Evolutionary conservation across 2,888 invertebrate genomes (phyloP).

Genomic region (Ochropleura plecta): DNA sequence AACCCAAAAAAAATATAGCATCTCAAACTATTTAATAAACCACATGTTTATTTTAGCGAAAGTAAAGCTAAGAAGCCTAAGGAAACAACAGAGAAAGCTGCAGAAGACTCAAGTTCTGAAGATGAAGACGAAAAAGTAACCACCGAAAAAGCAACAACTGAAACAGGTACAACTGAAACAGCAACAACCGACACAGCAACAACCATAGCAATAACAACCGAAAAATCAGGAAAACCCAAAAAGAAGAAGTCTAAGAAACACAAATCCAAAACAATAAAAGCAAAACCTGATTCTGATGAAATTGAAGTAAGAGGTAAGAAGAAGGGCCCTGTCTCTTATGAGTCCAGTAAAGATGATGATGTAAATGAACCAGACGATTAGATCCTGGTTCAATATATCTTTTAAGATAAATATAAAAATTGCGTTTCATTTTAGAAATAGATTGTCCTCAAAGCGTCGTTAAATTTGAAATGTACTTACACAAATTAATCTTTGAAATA

Average conservation of each 20-base stretch:
- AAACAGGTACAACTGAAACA: constrained; percentile 52
- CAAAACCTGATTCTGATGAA: constrained; percentile 49
- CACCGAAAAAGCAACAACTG: not conserved
- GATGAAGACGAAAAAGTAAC: constrained; percentile 57
- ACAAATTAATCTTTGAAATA: no score
- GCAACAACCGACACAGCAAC: constrained; percentile 59
- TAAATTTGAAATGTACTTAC: not conserved
- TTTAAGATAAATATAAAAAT: constrained; percentile 32
- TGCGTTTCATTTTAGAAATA: constrained; percentile 45
- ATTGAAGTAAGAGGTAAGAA: constrained; percentile 45
- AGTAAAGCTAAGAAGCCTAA: constrained; percentile 34
- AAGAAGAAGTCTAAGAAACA: constrained; percentile 64
- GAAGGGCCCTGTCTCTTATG: constrained; percentile 75
- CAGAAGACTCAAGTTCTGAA: constrained; percentile 34
- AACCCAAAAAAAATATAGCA: no score
- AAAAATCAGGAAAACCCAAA: constrained; percentile 56
- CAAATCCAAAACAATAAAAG: constrained; percentile 54
- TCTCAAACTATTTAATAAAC: no score
- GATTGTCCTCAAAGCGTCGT: not conserved
- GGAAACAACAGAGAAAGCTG: constrained; percentile 22
- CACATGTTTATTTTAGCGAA: constrained; percentile 31
- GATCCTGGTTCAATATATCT: constrained; percentile 64
- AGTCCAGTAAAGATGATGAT: constrained; percentile 84
- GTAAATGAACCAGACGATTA: constrained; percentile 83
- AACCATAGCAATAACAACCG: constrained; percentile 60